A percentile compares a stretch with the other conserved stretches of the same genome.
Evolutionary conservation across 2,797 vertebrate species (phyloP).

Genomic region (Notoglanidium macrostoma): DNA sequence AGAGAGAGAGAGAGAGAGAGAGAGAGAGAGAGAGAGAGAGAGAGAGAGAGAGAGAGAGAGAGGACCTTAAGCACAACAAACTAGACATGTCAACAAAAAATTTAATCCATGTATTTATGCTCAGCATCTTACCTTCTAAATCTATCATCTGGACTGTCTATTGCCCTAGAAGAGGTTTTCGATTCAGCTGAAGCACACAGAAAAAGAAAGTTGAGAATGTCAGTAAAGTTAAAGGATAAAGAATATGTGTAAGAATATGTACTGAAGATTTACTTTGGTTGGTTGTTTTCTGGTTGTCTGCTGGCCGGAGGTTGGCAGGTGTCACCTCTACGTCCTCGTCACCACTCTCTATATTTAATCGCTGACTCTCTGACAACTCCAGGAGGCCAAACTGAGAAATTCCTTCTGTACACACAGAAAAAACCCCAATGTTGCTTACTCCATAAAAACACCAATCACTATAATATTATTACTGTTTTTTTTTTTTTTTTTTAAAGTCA

Average conservation of each 20-base stretch:
- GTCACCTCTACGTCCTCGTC: conserved; percentile 52
- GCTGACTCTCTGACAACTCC: conserved; percentile 90
- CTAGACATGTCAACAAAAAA: neutral
- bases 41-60: neutral
- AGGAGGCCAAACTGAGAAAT: conserved; percentile 84
- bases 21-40: neutral
- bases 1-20: neutral
- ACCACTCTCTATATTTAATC: conserved; percentile 65
- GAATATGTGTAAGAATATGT: neutral
- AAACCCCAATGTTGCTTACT: neutral
- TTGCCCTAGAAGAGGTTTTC: conserved; percentile 49
- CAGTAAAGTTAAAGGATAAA: neutral
- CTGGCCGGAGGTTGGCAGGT: conserved; percentile 11
- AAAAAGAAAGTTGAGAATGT: neutral
- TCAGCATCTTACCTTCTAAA: conserved; percentile 63
- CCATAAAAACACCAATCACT: neutral
- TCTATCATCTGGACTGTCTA: conserved; percentile 58
- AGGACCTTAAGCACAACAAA: neutral
- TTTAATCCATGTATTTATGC: neutral
- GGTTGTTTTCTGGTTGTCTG: conserved; percentile 59
- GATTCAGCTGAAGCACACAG: conserved; percentile 58
- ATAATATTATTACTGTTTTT: neutral
- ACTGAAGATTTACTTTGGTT: conserved; percentile 38
- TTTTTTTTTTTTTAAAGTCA: conserved; percentile 49
- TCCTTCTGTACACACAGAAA: conserved; percentile 69